Evolutionary conservation across 2,113 vertebrate species (phyloP).

Genomic region (Hemibagrus wyckioides): DNA sequence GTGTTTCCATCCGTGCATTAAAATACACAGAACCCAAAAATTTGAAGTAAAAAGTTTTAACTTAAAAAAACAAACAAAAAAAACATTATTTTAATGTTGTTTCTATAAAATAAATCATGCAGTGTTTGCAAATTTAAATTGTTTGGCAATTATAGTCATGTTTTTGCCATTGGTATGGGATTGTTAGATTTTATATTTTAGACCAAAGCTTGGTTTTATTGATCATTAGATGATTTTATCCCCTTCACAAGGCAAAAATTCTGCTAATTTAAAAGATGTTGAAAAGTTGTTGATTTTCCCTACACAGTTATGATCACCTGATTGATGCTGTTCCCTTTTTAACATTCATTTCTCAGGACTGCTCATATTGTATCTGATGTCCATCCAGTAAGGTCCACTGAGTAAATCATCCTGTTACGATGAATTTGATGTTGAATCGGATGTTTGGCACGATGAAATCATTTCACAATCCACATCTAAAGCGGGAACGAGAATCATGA

Average conservation of each 20-base stretch:
- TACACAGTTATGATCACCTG: conserved; percentile 27
- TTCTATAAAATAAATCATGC: neutral
- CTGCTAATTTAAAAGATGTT: neutral
- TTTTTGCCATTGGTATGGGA: neutral
- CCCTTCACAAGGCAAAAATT: neutral
- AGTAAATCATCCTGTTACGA: conserved; percentile 4
- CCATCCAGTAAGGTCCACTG: conserved; percentile 16
- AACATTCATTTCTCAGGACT: conserved; percentile 31
- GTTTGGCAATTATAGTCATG: neutral
- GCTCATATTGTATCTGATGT: conserved; percentile 30
- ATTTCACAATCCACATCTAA: neutral
- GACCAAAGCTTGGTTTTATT: neutral
- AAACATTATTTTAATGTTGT: neutral
- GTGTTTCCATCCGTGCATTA: neutral
- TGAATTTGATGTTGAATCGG: neutral
- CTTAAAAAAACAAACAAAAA: too few relatives aligned
- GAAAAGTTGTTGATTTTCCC: neutral
- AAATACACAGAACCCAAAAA: neutral
- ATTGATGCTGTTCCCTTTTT: conserved; percentile 20
- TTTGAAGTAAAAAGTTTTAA: too few relatives aligned
- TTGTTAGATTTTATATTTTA: neutral
- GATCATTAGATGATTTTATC: neutral
- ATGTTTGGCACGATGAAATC: conserved; percentile 6
- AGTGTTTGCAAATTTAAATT: neutral
- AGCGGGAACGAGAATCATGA: neutral